Evolutionary conservation across 2,888 invertebrate species (phyloP).

Genomic region (Ctena decussata): DNA sequence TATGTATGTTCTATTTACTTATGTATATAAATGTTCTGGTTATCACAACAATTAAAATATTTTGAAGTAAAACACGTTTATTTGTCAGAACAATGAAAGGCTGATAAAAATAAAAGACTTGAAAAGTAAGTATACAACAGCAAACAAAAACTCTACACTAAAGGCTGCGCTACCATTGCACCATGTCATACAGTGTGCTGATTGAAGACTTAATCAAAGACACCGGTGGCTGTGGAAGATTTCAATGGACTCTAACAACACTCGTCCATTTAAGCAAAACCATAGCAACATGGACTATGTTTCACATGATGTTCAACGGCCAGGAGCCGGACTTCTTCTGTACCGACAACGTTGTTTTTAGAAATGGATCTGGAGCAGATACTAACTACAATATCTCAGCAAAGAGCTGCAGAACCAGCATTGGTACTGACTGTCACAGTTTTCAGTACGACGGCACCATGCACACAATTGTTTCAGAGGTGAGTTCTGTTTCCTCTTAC

Average conservation of each 20-base stretch:
- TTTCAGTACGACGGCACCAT: background rate
- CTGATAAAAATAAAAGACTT: no score
- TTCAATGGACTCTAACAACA: constrained; percentile 63
- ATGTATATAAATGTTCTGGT: no score
- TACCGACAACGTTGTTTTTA: background rate
- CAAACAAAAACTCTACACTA: no score
- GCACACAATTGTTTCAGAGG: constrained; percentile 1
- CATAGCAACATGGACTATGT: constrained; percentile 70
- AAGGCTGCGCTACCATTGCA: no score
- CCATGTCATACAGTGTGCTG: constrained; percentile 40
- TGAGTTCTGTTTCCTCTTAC: no score
- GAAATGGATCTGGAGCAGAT: background rate
- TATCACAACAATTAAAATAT: no score
- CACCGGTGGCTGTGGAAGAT: constrained; percentile 71
- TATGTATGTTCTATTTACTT: no score
- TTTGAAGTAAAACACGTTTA: no score
- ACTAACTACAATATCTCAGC: background rate
- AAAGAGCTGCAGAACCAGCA: background rate
- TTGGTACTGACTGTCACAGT: background rate
- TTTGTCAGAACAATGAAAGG: no score
- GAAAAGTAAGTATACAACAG: no score
- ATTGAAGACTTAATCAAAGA: constrained; percentile 65
- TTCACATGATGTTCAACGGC: constrained; percentile 75
- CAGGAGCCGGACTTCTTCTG: constrained; percentile 71
- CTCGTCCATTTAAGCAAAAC: constrained; percentile 60